A percentile compares a stretch with the other conserved stretches of the same genome.
Evolutionary conservation across 2,797 vertebrate genomes (phyloP).

Genomic region (Columba guinea): DNA sequence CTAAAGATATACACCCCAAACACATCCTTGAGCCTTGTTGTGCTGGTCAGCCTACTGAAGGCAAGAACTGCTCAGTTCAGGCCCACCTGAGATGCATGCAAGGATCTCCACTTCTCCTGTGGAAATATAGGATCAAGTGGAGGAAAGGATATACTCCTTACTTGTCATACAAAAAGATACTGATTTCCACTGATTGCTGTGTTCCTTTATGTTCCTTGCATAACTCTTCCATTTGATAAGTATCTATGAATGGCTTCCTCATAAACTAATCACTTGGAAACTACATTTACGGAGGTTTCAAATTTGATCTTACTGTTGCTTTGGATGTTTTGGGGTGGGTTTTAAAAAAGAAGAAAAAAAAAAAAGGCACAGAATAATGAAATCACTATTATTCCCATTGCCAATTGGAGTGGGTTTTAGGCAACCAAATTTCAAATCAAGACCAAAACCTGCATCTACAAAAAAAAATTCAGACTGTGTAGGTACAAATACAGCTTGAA

Average conservation of each 20-base stretch:
- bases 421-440: neutral
- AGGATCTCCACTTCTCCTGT: neutral
- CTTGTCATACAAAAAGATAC: neutral
- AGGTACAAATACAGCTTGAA: neutral
- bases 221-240: neutral
- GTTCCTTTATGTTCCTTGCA: neutral
- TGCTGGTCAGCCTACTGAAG: neutral
- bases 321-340: neutral
- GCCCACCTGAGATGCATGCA: neutral
- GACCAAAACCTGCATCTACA: neutral
- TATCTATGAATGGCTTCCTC: neutral
- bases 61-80: neutral
- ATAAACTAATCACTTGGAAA: neutral
- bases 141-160: neutral
- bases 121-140: neutral
- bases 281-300: neutral
- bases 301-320: neutral
- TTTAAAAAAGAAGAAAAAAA: neutral
- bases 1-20: neutral
- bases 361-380: neutral
- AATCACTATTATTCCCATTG: neutral
- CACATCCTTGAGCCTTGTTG: neutral
- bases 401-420: neutral
- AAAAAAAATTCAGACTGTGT: neutral
- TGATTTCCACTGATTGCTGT: neutral